phyloP scores from a whole-genome alignment of 2,113 vertebrate genomes.

The Zosterops lateralis region DNA sequence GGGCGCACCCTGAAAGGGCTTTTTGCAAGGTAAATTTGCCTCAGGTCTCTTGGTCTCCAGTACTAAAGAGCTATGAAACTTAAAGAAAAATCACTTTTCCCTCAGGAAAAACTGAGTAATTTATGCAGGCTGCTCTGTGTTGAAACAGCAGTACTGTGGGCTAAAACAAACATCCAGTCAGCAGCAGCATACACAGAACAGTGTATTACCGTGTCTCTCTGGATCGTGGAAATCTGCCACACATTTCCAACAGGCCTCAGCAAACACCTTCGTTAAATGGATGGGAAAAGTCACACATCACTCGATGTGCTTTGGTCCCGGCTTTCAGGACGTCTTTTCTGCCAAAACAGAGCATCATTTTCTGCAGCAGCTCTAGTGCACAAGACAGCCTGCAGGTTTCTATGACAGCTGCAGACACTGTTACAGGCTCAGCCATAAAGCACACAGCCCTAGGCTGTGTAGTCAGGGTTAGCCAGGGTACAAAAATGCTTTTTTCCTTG shows the following conservation, averaged over 20 bases:
- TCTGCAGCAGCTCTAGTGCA: background rate
- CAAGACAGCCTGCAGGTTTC: slow-evolving; percentile 33
- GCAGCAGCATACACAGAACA: background rate
- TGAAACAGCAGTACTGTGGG: background rate
- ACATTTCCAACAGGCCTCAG: background rate
- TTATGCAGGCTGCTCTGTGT: background rate
- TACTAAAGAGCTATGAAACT: background rate
- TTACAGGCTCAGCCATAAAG: slow-evolving; percentile 2
- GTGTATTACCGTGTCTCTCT: background rate
- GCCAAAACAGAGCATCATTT: slow-evolving; percentile 20
- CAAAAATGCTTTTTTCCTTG: background rate
- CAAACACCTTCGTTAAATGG: slow-evolving; percentile 28
- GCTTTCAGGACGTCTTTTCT: background rate
- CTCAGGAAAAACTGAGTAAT: background rate
- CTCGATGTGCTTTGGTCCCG: background rate
- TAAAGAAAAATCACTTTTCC: background rate
- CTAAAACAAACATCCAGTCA: background rate
- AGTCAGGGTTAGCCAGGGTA: background rate
- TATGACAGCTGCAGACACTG: background rate
- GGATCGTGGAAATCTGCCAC: background rate
- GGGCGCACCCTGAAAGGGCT: background rate
- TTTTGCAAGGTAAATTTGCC: background rate
- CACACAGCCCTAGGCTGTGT: background rate
- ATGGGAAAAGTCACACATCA: background rate
- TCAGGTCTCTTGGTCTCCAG: background rate